A percentile compares a stretch with the other conserved stretches of the same genome.
Evolutionary conservation across 2,888 invertebrate genomes (phyloP).

Genomic region (Parochlus steinenii): DNA sequence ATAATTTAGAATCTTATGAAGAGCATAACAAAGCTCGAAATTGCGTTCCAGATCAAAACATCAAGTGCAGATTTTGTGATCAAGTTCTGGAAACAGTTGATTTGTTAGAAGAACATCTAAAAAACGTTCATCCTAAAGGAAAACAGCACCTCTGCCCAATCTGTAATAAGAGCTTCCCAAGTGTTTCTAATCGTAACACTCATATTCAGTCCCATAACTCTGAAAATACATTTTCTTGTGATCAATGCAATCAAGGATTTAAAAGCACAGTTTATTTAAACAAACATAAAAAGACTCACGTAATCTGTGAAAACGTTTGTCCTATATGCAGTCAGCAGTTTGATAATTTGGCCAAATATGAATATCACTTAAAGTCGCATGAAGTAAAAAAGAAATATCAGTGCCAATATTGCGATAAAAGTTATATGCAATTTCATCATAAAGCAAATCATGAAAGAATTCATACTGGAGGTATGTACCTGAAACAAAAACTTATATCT

Average conservation of each 20-base stretch:
- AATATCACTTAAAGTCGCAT: conserved; percentile 15
- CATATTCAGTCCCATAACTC: conserved; percentile 13
- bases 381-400: conserved; percentile 14
- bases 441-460: conserved; percentile 14
- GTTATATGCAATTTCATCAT: conserved; percentile 15
- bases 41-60: neutral
- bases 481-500: no score
- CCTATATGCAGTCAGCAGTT: conserved; percentile 11
- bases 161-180: conserved; percentile 13
- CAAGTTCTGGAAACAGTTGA: neutral
- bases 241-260: conserved; percentile 12
- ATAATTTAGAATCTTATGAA: neutral
- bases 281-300: conserved; percentile 13
- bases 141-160: conserved; percentile 12
- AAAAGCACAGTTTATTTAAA: conserved; percentile 13
- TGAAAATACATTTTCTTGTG: conserved; percentile 11
- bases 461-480: conserved; percentile 15
- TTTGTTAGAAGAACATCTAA: conserved; percentile 6
- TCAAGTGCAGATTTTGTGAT: conserved; percentile 5
- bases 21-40: neutral
- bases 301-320: conserved; percentile 10
- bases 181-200: conserved; percentile 13
- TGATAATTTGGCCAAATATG: conserved; percentile 13
- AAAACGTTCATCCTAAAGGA: conserved; percentile 3
- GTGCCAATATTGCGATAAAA: conserved; percentile 15